Evolutionary conservation across 2,113 vertebrate species (phyloP).

Genomic region (Loxodonta africana): DNA sequence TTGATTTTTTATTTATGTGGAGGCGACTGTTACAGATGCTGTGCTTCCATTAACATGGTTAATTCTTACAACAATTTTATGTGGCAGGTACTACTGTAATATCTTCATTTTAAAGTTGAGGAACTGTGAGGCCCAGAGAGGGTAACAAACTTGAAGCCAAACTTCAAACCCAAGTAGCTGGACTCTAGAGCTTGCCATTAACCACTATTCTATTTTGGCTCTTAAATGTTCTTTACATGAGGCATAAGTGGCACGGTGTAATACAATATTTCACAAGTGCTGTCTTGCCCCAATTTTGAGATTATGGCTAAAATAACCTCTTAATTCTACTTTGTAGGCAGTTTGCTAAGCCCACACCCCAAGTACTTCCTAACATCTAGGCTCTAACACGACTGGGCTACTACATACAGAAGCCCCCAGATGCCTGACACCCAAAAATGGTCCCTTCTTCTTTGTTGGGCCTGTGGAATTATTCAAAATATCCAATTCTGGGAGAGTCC

Average conservation of each 20-base stretch:
- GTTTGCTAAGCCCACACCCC: neutral
- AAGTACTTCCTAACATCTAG: neutral
- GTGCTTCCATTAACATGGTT: neutral
- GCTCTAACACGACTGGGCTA: neutral
- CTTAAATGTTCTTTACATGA: neutral
- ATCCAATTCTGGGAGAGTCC: neutral
- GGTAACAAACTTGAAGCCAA: neutral
- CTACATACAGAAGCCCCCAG: neutral
- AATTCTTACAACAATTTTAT: neutral
- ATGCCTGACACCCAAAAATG: neutral
- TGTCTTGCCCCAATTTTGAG: neutral
- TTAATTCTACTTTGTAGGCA: neutral
- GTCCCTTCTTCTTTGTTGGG: neutral
- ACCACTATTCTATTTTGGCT: neutral
- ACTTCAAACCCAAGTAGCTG: neutral
- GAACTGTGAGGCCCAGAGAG: neutral
- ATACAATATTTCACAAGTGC: neutral
- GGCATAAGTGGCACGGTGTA: neutral
- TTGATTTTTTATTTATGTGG: neutral
- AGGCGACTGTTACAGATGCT: neutral
- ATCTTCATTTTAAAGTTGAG: neutral
- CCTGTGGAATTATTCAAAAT: neutral
- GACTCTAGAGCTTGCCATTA: neutral
- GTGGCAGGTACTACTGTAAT: neutral
- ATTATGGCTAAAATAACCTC: neutral